Evolutionary conservation across 2,888 invertebrate genomes (phyloP), one percentile per base, ranked within the genome.

Genomic region (Microctonus hyperodae): DNA sequence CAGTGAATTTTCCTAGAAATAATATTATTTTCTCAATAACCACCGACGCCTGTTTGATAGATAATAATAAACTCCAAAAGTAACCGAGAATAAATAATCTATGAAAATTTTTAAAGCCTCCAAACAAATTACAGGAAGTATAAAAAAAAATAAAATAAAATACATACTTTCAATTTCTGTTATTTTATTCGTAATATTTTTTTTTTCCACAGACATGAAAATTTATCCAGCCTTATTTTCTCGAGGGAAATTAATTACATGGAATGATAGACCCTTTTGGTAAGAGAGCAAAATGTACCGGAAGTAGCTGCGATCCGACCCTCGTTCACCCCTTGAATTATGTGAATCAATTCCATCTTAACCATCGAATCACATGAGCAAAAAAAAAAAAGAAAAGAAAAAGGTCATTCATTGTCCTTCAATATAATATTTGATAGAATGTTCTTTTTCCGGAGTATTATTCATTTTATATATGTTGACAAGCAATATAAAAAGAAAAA

Each of bases 1-100:
- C 62, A 20, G 22, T n/a, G 37, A 48, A 44, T 51, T 62, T 55
- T 53, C 25, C 51, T 53, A 53, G 53, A 62, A 62, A 44, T 37
- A 37, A 16, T 20, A 6, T 1, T 25, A 62, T 53, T n/a, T n/a
- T n/a, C n/a, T n/a, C n/a, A n/a, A n/a, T n/a, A n/a, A n/a, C n/a
- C n/a, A n/a, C n/a, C n/a, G n/a, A n/a, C n/a, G n/a, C n/a, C 33
- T 6, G 6, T 4, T 58, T 20, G 20, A 37, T 25, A 37, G 11
- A 37, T 56, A 33, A n/a, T n/a, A 33, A 33, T 33, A 20, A 31
- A 56, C 16, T 48, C n/a, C 28, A 10, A 60, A 48, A 48, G 31
- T 28, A 23, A 51, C 55, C 16, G 25, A 28, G 28, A 10, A 31
- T 28, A 55, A 55, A 55, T 55, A 55, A 55, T 55, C 55, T 28